Percentiles rank a stretch among this genome's conserved stretches.
Evolutionary conservation across 2,113 vertebrate genomes (phyloP).

Genomic region (Nipponia nippon): DNA sequence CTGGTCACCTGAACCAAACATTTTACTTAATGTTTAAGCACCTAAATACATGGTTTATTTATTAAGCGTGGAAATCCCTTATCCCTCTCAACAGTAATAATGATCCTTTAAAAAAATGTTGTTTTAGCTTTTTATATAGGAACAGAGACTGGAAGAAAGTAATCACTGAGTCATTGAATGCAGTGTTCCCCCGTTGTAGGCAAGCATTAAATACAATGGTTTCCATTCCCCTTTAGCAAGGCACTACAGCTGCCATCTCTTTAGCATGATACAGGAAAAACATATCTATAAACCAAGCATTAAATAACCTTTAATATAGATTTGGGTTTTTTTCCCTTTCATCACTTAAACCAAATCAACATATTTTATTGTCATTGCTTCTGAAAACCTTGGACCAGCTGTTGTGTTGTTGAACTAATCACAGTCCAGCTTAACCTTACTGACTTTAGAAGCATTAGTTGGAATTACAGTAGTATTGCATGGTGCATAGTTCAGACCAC

Average conservation of each 20-base stretch:
- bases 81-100: not conserved
- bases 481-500: not conserved
- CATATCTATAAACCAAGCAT: not conserved
- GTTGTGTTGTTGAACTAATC: not conserved
- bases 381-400: not conserved
- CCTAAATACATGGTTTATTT: not conserved
- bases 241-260: not conserved
- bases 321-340: not conserved
- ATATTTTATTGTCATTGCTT: not conserved
- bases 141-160: not conserved
- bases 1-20: not conserved
- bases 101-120: not conserved
- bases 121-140: not conserved
- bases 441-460: not conserved
- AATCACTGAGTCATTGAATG: not conserved
- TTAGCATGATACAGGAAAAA: not conserved
- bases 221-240: not conserved
- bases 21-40: not conserved
- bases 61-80: not conserved
- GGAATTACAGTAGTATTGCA: not conserved
- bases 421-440: not conserved
- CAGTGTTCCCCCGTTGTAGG: not conserved
- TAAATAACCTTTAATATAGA: not conserved
- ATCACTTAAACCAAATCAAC: not conserved
- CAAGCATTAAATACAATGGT: not conserved